A percentile compares a stretch with the other conserved stretches of the same genome.
These are phyloP conservation scores for Myiozetetes cayanensis DNA, from an alignment of 2,113 vertebrate genomes.

Conservation along the genomic window DNA sequence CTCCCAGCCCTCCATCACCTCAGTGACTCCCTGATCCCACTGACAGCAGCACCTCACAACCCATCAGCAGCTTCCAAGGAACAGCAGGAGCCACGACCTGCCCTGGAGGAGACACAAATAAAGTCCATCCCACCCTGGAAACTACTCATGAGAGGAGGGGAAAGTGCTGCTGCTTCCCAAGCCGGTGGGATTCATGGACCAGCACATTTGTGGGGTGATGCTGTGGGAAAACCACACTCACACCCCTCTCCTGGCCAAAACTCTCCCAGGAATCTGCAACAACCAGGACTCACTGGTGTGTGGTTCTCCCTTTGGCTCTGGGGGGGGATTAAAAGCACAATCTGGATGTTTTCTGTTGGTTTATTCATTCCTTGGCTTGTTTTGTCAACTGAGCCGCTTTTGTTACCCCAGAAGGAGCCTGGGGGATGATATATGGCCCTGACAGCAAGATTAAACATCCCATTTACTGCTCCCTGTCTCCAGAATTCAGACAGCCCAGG, in stretches of 20 bases:
- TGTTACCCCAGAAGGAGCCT: conserved; percentile 22
- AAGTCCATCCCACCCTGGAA: neutral
- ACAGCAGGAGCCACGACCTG: neutral
- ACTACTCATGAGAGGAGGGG: neutral
- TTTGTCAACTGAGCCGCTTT: conserved; percentile 33
- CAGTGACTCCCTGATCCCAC: neutral
- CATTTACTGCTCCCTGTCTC: neutral
- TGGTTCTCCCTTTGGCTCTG: neutral
- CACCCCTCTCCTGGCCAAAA: neutral
- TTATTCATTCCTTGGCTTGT: conserved; percentile 41
- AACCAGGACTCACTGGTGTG: neutral
- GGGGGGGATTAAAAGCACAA: neutral
- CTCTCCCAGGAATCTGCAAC: neutral
- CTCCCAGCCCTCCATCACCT: neutral
- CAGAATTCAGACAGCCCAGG: neutral
- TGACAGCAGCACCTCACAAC: neutral
- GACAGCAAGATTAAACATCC: conserved; percentile 47
- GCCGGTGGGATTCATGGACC: neutral
- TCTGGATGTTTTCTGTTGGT: neutral
- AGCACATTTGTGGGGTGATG: rapidly evolving
- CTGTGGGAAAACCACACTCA: neutral
- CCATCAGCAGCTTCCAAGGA: neutral
- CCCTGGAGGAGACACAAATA: neutral
- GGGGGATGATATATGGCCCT: conserved; percentile 32
- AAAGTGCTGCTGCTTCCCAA: neutral